These are phyloP conservation scores for Australoheros scitulus DNA, from an alignment of 2,113 vertebrate species.

Conservation along the genomic window DNA sequence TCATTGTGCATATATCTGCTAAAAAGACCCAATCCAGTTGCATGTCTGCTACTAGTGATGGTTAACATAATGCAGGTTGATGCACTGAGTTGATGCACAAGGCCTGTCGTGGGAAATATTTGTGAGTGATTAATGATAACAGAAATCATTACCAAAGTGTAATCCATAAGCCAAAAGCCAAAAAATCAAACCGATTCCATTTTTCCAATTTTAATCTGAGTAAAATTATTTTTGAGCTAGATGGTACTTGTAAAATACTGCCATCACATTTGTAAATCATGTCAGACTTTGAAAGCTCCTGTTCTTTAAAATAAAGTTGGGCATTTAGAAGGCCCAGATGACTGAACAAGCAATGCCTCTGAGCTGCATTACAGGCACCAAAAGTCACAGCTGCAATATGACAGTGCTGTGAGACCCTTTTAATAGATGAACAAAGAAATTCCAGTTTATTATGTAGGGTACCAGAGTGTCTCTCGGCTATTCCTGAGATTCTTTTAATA, in stretches of 20 bases:
- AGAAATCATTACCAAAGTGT: not conserved
- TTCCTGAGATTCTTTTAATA: not conserved
- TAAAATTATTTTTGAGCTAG: not conserved
- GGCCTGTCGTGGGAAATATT: not conserved
- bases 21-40: not conserved
- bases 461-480: not conserved
- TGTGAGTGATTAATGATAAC: not conserved
- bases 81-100: not conserved
- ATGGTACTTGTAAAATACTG: not conserved
- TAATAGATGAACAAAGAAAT: not conserved
- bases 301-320: not conserved
- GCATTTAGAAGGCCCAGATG: not conserved
- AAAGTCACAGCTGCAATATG: not conserved
- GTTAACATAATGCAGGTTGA: not conserved
- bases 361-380: not conserved
- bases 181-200: not conserved
- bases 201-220: not conserved
- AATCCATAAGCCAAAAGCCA: not conserved
- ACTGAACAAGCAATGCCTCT: not conserved
- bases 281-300: not conserved
- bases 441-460: not conserved
- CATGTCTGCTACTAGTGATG: not conserved
- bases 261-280: not conserved
- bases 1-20: not conserved
- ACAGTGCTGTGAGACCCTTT: not conserved